phyloP scores from a whole-genome alignment of 2,113 vertebrate species.

The Halcyon malimbica region DNA sequence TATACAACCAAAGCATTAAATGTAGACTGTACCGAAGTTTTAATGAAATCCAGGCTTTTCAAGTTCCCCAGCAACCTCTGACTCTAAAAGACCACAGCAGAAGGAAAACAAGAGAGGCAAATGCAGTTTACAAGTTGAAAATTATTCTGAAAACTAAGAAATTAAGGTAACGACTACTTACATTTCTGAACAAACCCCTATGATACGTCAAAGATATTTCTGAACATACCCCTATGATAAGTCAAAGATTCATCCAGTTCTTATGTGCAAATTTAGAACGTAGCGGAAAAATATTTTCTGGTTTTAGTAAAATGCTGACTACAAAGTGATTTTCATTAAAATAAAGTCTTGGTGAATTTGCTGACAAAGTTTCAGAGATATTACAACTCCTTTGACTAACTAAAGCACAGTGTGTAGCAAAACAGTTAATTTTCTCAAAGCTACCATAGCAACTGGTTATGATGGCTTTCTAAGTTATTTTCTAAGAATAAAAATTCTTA shows the following conservation, averaged over 20 bases:
- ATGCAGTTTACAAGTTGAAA: not conserved
- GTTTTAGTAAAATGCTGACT: not conserved
- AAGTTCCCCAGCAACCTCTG: conserved; percentile 88
- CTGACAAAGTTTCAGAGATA: not conserved
- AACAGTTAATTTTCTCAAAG: not conserved
- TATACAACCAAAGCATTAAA: not conserved
- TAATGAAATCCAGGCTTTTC: conserved; percentile 87
- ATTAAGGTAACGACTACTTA: no score
- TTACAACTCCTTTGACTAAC: not conserved
- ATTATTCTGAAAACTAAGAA: not conserved
- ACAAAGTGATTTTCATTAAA: not conserved
- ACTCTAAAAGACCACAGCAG: conserved; percentile 77
- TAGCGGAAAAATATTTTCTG: not conserved
- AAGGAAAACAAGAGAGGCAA: not conserved
- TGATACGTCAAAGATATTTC: not conserved
- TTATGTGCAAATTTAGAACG: not conserved
- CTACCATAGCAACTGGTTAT: not conserved
- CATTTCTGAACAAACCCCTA: not conserved
- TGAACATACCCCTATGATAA: not conserved
- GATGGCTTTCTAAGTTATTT: not conserved
- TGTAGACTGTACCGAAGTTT: conserved; percentile 84
- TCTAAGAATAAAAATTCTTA: not conserved
- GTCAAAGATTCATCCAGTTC: not conserved
- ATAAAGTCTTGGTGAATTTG: not conserved
- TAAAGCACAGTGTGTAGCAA: not conserved